Evolutionary conservation across 1,140 invertebrate species (phyloP).

Genomic region (Drosophila watanabei): DNA sequence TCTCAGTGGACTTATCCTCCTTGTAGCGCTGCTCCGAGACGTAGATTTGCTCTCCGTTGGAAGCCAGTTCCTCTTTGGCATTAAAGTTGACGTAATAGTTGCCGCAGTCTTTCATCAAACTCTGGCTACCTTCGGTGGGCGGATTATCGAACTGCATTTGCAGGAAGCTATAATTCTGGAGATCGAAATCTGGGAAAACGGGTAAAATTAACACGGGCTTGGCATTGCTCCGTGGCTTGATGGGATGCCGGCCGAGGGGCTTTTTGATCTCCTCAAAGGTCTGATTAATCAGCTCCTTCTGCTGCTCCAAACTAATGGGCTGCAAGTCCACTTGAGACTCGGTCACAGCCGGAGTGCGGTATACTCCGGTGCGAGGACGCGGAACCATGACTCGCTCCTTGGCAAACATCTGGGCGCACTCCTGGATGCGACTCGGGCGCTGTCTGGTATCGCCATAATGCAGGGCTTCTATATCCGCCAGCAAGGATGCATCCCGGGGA

Average conservation of each 20-base stretch:
- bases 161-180: conserved; percentile 1
- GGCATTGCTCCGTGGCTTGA: conserved; percentile 18
- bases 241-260: conserved; percentile 39
- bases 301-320: conserved; percentile 21
- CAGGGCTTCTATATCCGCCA: conserved; percentile 37
- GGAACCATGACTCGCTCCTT: conserved; percentile 14
- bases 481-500: conserved; percentile 24
- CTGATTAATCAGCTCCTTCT: conserved; percentile 33
- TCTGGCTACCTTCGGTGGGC: conserved; percentile 4
- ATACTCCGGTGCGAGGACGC: conserved; percentile 10
- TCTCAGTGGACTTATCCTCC: conserved; percentile 45
- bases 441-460: conserved; percentile 5
- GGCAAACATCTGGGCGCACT: conserved; percentile 41
- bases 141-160: conserved; percentile 47
- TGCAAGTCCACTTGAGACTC: background rate
- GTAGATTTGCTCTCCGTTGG: background rate
- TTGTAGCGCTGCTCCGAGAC: conserved; percentile 58
- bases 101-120: conserved; percentile 54
- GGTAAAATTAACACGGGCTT: conserved; percentile 32
- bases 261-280: conserved; percentile 46
- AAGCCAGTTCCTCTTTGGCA: background rate
- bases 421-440: conserved; percentile 21
- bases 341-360: background rate
- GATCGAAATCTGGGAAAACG: conserved; percentile 43
- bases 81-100: conserved; percentile 46